These are phyloP conservation scores for Emmelina monodactyla DNA, from an alignment of 2,888 invertebrate genomes.

Conservation along the genomic window DNA sequence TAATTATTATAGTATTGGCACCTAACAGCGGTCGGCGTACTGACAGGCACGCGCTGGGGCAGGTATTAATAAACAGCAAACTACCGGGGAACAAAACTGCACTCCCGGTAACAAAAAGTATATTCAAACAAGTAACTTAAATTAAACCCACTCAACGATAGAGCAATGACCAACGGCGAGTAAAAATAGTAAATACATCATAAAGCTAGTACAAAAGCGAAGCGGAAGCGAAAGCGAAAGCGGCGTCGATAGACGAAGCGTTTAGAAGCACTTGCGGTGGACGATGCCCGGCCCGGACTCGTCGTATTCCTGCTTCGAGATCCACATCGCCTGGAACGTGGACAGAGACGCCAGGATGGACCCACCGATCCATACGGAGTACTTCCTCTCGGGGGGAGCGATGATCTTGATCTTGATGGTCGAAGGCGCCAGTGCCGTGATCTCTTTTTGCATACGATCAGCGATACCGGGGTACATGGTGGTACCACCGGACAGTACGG, in stretches of 20 bases:
- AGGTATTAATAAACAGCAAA: no score
- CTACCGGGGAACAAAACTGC: slow-evolving; percentile 7
- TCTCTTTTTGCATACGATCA: slow-evolving; percentile 97
- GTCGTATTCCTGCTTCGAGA: slow-evolving; percentile 97
- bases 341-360: slow-evolving; percentile 89
- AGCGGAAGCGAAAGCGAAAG: slow-evolving; percentile 3
- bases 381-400: slow-evolving; percentile 95
- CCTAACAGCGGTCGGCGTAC: no score
- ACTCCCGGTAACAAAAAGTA: slow-evolving; percentile 19
- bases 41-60: no score
- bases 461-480: slow-evolving; percentile 98
- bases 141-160: slow-evolving; percentile 24
- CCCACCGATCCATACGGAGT: slow-evolving; percentile 98
- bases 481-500: slow-evolving; percentile 90
- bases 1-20: no score
- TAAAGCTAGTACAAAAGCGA: slow-evolving; percentile 8
- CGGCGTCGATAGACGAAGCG: no score
- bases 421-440: slow-evolving; percentile 88
- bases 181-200: slow-evolving; percentile 4
- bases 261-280: slow-evolving; percentile 96
- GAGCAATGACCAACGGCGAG: slow-evolving; percentile 16
- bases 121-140: slow-evolving; percentile 25
- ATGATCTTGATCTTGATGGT: slow-evolving; percentile 95
- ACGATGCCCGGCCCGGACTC: slow-evolving; percentile 96
- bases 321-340: slow-evolving; percentile 91